Evolutionary conservation across 2,888 invertebrate genomes (phyloP), one percentile per base, ranked within the genome.

Genomic region (Drosophila atripex): DNA sequence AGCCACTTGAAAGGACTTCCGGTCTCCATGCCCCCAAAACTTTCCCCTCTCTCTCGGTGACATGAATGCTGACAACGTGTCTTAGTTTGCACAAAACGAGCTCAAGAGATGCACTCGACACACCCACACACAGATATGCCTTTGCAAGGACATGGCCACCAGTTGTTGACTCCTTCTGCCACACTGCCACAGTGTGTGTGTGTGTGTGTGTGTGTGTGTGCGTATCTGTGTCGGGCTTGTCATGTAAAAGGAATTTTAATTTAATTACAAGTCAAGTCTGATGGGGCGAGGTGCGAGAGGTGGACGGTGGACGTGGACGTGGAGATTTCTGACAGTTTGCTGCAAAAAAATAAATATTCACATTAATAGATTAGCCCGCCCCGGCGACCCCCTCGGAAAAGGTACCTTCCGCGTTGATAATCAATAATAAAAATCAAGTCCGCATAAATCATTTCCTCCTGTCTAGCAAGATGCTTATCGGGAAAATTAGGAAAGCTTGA

Each of bases 51-150:
- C 46, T 64, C 35, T 32, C 23, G 71, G 72, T 89, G 89, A 89
- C 86, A 89, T 85, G 79, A 78, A 74, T 88, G 89, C 88, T 88
- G 89, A 89, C 88, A 89, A 83, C 78, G 86, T 84, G 86, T 80
- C 86, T 88, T 88, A 87, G 87, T 88, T 86, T 85, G 85, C 88
- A 83, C 79, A 85, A 75, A 76, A 78, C 75, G 79, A 82, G 77
- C 80, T 73, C 73, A 66, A 78, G 68, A 73, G 68, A 74, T 70
- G 65, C 68, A 71, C 60, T 65, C 57, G 32, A 66, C 53, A 65
- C 50, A 64, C 49, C 65, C 47, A 39, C 46, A 23, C 43, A 43
- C 18, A 39, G 63, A 28, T 43, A 30, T 70, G 60, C 64, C 63
- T 64, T 64, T 69, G 53, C 64, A 71, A 75, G 65, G 65, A 76